Base-by-base conservation (phyloP, 2,113 vertebrate species). In the Tiliqua scincoides region DNA sequence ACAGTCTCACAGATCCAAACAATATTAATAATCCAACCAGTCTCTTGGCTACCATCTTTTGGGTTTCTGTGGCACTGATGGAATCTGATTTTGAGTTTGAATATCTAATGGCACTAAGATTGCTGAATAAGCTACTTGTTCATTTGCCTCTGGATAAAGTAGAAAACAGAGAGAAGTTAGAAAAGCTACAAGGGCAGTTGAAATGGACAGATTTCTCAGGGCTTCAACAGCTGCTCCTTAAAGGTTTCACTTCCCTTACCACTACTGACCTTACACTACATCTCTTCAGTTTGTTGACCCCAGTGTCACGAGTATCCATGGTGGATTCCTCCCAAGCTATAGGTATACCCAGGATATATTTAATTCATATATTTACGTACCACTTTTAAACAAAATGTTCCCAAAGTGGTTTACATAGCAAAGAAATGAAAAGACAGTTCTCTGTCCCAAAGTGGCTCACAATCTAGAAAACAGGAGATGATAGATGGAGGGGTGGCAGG, bases 81-180 rank as follows among this genome's bases (percentile, higher is more conserved):
- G 99, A 99, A 94, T 99, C 99, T 0, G 99, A 99, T 94, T 99
- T 99, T 95, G 99, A 99, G 94, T 99, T 99, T 94, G 99, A 99
- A 88, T 99, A 99, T 87, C 96, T 99, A 57, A 99, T 99, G 99
- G 98, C 98, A 2, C 94, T 99, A 77, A 95, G 98, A 54, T 96
- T 99, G 15, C 94, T 99, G 88, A 98, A 98, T 93, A 98, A 98
- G 93, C 96, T 99, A 12, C 96, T 99, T 88, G 97, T 98, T 78
- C 96, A 99, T 91, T 97, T 99, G 91, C 99, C 99, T 0, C 95
- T 99, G 25, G 98, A 99, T 93, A 97, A 99, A 95, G 97, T 96
- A 3, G 99, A 99, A 95, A 99, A 99, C 94, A 95, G 98, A 11
- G 99, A 99, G 89, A 98, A 98, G 43, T 96, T 99, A 21, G 99